Evolutionary conservation across 2,113 vertebrate genomes (phyloP).

Genomic region (Saguinus imperator): DNA sequence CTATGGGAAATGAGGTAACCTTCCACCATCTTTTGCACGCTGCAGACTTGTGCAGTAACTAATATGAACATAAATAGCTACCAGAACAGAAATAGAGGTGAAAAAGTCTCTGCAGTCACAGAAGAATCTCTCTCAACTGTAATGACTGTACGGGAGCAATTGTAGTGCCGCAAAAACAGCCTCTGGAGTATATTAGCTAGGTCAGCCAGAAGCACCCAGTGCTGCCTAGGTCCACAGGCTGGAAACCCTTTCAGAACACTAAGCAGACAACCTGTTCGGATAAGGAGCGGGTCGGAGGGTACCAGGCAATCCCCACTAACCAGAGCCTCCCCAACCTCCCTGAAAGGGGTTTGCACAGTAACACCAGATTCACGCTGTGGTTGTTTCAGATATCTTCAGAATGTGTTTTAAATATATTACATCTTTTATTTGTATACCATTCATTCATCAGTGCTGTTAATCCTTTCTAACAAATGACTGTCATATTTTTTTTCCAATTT

Average conservation of each 20-base stretch:
- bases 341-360: accelerated
- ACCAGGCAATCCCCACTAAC: accelerated
- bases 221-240: accelerated
- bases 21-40: neutral
- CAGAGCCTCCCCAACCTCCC: accelerated
- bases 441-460: neutral
- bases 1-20: neutral
- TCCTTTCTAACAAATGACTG: neutral
- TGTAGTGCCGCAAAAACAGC: accelerated
- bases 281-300: accelerated
- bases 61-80: neutral
- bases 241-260: accelerated
- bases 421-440: no score
- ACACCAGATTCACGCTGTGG: accelerated
- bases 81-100: neutral
- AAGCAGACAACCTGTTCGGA: accelerated
- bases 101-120: neutral
- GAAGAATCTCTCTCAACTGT: neutral
- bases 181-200: no score
- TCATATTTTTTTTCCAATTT: neutral
- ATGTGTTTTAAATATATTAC: accelerated
- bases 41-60: neutral
- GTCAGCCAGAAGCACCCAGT: accelerated
- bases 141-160: accelerated
- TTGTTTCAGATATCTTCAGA: neutral